These are phyloP conservation scores for Saccostrea glomerata DNA, from an alignment of 1,140 invertebrate genomes.

Conservation along the genomic window DNA sequence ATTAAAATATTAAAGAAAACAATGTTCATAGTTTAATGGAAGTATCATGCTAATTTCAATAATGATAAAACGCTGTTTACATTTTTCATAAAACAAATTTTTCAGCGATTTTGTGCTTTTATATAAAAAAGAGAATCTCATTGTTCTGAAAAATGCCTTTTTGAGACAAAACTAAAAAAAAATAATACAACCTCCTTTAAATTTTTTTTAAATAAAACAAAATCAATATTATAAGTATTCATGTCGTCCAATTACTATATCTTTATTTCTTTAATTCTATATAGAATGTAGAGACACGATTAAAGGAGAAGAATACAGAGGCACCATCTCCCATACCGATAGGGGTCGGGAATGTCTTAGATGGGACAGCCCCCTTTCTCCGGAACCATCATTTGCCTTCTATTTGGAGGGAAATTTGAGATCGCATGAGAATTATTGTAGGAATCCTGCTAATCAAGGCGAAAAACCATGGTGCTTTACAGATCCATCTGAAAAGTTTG, in stretches of 20 bases:
- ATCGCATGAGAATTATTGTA: neutral
- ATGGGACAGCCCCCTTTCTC: neutral
- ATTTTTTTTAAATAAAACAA: no score
- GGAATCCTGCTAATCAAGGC: neutral
- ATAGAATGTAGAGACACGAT: neutral
- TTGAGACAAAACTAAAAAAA: no score
- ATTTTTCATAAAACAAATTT: no score
- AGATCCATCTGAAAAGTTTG: neutral
- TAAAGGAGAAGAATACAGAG: conserved; percentile 21
- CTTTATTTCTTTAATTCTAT: neutral
- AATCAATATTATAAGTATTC: no score
- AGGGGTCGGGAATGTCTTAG: neutral
- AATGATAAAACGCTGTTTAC: no score
- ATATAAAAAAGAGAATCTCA: no score
- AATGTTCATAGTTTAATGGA: no score
- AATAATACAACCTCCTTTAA: no score
- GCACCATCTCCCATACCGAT: neutral
- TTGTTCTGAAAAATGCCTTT: no score
- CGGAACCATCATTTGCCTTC: neutral
- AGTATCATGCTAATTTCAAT: no score
- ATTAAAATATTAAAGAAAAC: no score
- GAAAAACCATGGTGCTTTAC: neutral
- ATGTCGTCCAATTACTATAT: neutral
- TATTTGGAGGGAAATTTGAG: neutral
- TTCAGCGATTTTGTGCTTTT: no score